phyloP scores from a whole-genome alignment of 2,888 invertebrate species.

The Dicyrtomina minuta region DNA sequence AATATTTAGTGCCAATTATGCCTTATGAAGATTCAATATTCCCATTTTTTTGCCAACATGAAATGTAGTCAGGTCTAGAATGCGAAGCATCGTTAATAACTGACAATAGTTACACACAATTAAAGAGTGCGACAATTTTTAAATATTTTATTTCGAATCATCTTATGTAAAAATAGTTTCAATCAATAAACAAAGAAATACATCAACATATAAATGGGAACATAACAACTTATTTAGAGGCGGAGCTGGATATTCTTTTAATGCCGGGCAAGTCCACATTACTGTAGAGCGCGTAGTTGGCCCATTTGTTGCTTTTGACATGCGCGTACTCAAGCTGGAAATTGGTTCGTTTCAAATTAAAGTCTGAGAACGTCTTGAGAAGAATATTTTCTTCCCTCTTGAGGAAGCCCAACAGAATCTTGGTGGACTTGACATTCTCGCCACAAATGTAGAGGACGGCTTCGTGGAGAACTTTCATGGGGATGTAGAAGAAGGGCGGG shows the following conservation, averaged over 20 bases:
- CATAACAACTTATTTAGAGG: too few species aligned
- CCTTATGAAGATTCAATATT: too few species aligned
- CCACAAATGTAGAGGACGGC: conserved; percentile 46
- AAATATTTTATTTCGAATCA: too few species aligned
- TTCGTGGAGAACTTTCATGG: conserved; percentile 41
- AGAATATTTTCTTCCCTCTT: conserved; percentile 45
- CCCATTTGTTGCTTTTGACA: conserved; percentile 51
- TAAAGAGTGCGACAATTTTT: too few species aligned
- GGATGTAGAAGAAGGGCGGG: conserved; percentile 51
- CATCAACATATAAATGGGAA: too few species aligned
- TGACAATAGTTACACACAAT: too few species aligned
- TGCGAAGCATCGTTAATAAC: too few species aligned
- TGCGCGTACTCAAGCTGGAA: conserved; percentile 48
- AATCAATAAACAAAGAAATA: too few species aligned
- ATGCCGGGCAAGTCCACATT: conserved; percentile 51
- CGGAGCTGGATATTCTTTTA: conserved; percentile 38
- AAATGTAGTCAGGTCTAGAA: too few species aligned
- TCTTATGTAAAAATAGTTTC: too few species aligned
- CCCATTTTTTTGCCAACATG: too few species aligned
- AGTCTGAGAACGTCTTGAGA: conserved; percentile 40
- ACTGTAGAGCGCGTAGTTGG: conserved; percentile 49
- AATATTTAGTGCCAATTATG: too few species aligned
- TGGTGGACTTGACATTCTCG: conserved; percentile 38
- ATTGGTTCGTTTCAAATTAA: conserved; percentile 43
- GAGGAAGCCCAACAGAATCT: conserved; percentile 47